Conservation (phyloP, 2,888 invertebrate species). For the Scaptomyza parva region DNA sequence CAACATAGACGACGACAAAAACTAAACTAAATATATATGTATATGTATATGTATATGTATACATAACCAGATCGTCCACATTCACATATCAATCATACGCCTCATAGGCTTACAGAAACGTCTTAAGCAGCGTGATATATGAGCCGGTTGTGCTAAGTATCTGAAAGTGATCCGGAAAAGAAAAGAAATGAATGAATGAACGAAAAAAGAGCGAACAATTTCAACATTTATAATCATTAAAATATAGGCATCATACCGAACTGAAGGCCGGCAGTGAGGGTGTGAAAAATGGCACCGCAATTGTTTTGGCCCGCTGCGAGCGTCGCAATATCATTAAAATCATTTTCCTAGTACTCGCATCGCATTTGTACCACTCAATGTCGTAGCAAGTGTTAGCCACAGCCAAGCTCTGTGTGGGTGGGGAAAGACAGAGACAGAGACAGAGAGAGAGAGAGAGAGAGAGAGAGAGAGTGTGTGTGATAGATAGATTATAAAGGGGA, state of each 20-base stretch:
- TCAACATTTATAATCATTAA: slow-evolving; percentile 58
- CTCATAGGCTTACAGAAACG: slow-evolving; percentile 72
- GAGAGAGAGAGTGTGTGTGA: neutral
- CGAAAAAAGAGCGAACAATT: slow-evolving; percentile 18
- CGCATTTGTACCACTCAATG: slow-evolving; percentile 84
- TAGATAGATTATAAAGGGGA: slow-evolving; percentile 3
- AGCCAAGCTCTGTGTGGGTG: slow-evolving; percentile 74
- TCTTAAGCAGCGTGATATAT: slow-evolving; percentile 80
- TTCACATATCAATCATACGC: slow-evolving; percentile 72
- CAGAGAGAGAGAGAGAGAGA: neutral
- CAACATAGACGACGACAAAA: slow-evolving; percentile 9
- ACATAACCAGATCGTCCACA: slow-evolving; percentile 6
- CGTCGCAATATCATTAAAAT: slow-evolving; percentile 83
- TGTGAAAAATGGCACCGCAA: slow-evolving; percentile 83
- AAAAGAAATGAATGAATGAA: neutral
- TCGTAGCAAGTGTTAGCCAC: slow-evolving; percentile 80
- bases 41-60: neutral
- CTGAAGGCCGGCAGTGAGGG: slow-evolving; percentile 81
- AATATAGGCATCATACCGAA: slow-evolving; percentile 68
- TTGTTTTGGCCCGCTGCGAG: slow-evolving; percentile 78
- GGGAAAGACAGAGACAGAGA: neutral
- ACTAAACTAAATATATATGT: neutral
- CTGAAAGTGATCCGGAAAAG: slow-evolving; percentile 48
- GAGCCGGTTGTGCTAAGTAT: slow-evolving; percentile 83
- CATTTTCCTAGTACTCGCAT: slow-evolving; percentile 81